Evolutionary conservation across 1,140 invertebrate species (phyloP), one percentile per base, ranked within the genome.

Genomic region (Ceratina japonica): DNA sequence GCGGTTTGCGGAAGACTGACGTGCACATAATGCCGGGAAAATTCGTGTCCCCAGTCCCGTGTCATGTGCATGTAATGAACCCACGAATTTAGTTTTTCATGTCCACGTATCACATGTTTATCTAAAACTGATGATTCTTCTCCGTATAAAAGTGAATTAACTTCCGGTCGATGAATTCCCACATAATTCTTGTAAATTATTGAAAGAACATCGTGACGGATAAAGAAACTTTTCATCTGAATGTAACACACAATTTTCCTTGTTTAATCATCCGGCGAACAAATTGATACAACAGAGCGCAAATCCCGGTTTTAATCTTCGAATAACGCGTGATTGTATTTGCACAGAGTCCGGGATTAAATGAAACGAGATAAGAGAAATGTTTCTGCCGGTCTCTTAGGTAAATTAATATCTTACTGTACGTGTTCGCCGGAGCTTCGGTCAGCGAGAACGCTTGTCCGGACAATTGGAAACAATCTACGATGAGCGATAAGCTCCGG

Each of bases 391-490:
- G 24, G 58, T 15, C 27, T 56, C 69, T 44, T 54, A 63, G 20
- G 59, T 78, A 78, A 78, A 78, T 78, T 78, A 72, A 78, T 72
- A 72, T 78, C 59, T 44, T 64, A 56, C 15, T 27, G 31, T 64
- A 65, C 69, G 52, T 59, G 62, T 79, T 65, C 52, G 2, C 13
- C 37, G 20, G 22, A 16, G 22, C 22, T 18, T 64, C 61, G 16
- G 18, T 15, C 15, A 49, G 5, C 61, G 22, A 16, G 61, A 31
- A 64, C 51, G 49, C 61, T 79, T 58, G 76, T 74, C 52, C 37
- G 76, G 70, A 79, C 70, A 79, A 79, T 79, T 79, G 76, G 70
- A 74, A 79, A 79, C 70, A 66, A 79, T 79, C 76, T 79, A 74
- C 76, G 76, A 79, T 74, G 70, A 79, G 62, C 76, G 70, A 79